Base-by-base conservation (phyloP, 2,113 vertebrate genomes). In the Eclectus roratus region DNA sequence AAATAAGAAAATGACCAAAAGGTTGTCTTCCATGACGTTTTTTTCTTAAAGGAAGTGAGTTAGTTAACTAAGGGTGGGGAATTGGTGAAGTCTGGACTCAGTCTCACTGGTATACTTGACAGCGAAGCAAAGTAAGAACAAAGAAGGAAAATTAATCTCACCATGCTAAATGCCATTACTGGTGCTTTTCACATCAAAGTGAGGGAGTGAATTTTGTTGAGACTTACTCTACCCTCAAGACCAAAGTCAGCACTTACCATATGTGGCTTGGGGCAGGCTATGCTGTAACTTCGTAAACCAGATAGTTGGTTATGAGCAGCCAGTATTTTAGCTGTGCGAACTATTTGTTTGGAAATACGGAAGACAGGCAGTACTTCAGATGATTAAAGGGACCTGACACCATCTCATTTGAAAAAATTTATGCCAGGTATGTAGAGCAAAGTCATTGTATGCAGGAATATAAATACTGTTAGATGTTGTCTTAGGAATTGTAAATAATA, bases 131-230 rank as follows among this genome's bases (percentile, higher is more conserved):
- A 55, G 18, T 74, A 21, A 44, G 27, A 55, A 18, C 6, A 55
- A 37, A 56, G 66, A 74, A 53, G 25, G 58, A 52, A 53, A 72
- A 47, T 53, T 86, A 7, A n/a, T 33, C n/a, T 37, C 13, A 28
- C 39, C 3, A 3, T 52, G n/a, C 25, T 0, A 1, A 28, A 18
- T 0, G 0, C 43, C 13, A 4, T 60, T 70, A 28, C 29, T 33
- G n/a, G 17, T 76, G 41, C 31, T 82, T 78, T 85, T 69, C 17
- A 21, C 1, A 0, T 47, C 39, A 16, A 65, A 43, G 50, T 7
- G 52, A 65, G 23, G 13, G 21, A 49, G 10, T 60, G 53, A 68
- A 29, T 60, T 66, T 72, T 85, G 10, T 52, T 27, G 31, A 82
- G n/a, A 50, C 10, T 86, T 77, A 66, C 53, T 71, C 50, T 72